Evolutionary conservation across 1,140 invertebrate genomes (phyloP).

Genomic region (Lepidurus arcticus): DNA sequence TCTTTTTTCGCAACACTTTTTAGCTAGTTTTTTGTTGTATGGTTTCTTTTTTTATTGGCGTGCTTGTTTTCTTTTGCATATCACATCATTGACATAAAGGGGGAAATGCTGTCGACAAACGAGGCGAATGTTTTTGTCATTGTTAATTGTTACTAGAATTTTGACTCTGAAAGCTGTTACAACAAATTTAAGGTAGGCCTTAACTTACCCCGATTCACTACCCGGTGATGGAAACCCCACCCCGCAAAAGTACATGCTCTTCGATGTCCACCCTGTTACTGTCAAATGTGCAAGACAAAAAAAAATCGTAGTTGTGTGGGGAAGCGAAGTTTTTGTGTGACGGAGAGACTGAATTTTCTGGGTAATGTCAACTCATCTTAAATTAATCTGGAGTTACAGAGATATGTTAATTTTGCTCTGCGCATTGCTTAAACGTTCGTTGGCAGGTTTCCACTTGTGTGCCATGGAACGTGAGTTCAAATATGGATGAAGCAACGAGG

Average conservation of each 20-base stretch:
- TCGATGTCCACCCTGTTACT: neutral
- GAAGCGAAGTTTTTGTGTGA: no score
- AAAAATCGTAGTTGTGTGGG: no score
- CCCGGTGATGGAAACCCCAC: neutral
- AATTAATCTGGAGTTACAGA: neutral
- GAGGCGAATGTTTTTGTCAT: neutral
- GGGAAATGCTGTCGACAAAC: neutral
- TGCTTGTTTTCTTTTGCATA: neutral
- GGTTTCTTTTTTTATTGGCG: neutral
- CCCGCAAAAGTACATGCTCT: neutral
- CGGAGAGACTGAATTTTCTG: no score
- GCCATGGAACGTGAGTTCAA: conserved; percentile 13
- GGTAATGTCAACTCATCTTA: no score
- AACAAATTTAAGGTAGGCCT: conserved; percentile 15
- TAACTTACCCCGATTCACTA: neutral
- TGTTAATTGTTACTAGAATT: neutral
- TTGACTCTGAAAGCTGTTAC: conserved; percentile 2
- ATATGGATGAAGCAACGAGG: neutral
- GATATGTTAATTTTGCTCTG: neutral
- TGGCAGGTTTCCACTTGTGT: neutral
- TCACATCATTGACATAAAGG: neutral
- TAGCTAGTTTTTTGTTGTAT: neutral
- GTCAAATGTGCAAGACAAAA: no score
- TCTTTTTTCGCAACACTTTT: neutral
- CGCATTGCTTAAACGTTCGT: neutral